Percentiles rank a stretch among this genome's conserved stretches.
Conservation (phyloP, 2,888 invertebrate genomes). For the Bursaphelenchus okinawaensis region DNA sequence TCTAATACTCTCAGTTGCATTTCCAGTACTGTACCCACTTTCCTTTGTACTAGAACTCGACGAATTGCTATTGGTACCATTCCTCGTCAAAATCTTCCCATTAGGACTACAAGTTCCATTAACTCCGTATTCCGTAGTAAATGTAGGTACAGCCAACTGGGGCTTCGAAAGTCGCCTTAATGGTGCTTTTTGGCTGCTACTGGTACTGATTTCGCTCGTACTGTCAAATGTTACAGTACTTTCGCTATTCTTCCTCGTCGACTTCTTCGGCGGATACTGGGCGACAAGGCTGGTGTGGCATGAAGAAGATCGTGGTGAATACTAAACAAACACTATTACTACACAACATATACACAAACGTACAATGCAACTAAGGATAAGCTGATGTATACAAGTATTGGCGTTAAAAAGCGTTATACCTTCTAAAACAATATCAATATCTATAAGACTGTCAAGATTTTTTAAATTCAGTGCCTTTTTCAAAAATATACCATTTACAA, state of each 20-base stretch:
- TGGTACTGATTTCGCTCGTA: neutral
- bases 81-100: too few species aligned
- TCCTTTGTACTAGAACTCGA: too few species aligned
- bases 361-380: neutral
- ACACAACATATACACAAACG: neutral
- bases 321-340: too few species aligned
- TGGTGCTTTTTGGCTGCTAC: neutral
- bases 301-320: neutral
- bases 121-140: neutral
- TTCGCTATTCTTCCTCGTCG: neutral
- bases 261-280: neutral
- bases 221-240: neutral
- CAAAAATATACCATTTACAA: too few species aligned
- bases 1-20: neutral
- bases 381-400: too few species aligned
- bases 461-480: too few species aligned
- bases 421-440: too few species aligned
- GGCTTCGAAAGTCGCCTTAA: neutral
- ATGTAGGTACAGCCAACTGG: neutral
- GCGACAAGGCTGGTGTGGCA: neutral
- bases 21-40: neutral
- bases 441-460: too few species aligned
- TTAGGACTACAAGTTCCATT: too few species aligned
- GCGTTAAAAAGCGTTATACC: too few species aligned
- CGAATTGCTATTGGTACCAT: too few species aligned